phyloP scores from a whole-genome alignment of 2,113 vertebrate genomes.

The Trachemys scripta region DNA sequence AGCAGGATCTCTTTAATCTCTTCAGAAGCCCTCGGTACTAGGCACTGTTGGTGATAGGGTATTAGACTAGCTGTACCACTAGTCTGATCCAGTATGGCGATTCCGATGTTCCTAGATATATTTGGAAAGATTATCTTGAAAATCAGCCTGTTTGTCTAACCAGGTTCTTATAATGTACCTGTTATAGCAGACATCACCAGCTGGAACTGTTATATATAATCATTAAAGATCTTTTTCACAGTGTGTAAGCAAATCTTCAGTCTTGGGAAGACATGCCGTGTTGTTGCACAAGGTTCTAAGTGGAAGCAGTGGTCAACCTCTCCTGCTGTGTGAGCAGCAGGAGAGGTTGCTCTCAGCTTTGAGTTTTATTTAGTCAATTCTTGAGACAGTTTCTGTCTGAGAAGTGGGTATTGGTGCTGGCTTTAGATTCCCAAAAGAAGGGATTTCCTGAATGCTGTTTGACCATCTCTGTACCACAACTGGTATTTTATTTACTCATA shows the following conservation, averaged over 20 bases:
- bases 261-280: accelerated
- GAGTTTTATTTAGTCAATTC: neutral
- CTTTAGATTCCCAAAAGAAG: neutral
- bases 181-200: neutral
- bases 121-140: neutral
- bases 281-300: neutral
- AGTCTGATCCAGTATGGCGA: neutral
- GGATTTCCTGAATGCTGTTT: neutral
- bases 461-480: neutral
- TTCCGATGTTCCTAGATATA: neutral
- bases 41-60: neutral
- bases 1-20: neutral
- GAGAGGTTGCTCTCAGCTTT: neutral
- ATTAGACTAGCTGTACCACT: neutral
- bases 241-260: neutral
- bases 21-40: neutral
- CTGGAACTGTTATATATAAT: neutral
- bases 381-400: neutral
- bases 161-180: neutral
- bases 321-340: neutral
- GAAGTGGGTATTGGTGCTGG: neutral
- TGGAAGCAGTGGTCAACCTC: accelerated
- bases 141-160: neutral
- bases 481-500: neutral
- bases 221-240: neutral